Conservation (phyloP, 1,140 invertebrate species). For the Globodera ellingtonae region DNA sequence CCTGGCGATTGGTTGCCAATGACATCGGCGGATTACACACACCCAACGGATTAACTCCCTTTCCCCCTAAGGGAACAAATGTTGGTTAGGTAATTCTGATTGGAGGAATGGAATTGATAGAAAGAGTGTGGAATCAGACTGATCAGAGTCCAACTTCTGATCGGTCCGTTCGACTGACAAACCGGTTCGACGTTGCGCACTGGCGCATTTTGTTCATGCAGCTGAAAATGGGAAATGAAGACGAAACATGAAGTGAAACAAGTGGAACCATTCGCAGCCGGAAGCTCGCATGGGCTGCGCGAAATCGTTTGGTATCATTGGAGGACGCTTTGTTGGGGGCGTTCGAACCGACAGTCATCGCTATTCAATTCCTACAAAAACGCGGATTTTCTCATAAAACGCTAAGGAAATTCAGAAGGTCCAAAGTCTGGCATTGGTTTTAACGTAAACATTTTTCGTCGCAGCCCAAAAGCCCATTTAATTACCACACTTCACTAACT, state of each 20-base stretch:
- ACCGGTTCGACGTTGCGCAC: constrained; percentile 39
- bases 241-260: neutral
- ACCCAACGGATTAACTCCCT: neutral
- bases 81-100: neutral
- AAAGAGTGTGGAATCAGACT: neutral
- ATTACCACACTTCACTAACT: neutral
- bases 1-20: neutral
- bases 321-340: constrained; percentile 9
- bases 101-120: neutral
- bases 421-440: no score
- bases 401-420: no score
- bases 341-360: neutral
- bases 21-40: constrained; percentile 1
- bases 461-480: neutral
- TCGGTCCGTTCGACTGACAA: neutral
- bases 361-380: neutral
- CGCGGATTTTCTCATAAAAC: neutral
- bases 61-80: neutral
- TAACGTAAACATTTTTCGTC: no score
- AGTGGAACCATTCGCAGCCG: constrained; percentile 39
- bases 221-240: constrained; percentile 8
- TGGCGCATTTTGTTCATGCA: constrained; percentile 48
- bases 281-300: constrained; percentile 46
- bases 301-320: constrained; percentile 37
- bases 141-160: neutral